phyloP scores from a whole-genome alignment of 2,113 vertebrate genomes.

The Microcebus murinus region DNA sequence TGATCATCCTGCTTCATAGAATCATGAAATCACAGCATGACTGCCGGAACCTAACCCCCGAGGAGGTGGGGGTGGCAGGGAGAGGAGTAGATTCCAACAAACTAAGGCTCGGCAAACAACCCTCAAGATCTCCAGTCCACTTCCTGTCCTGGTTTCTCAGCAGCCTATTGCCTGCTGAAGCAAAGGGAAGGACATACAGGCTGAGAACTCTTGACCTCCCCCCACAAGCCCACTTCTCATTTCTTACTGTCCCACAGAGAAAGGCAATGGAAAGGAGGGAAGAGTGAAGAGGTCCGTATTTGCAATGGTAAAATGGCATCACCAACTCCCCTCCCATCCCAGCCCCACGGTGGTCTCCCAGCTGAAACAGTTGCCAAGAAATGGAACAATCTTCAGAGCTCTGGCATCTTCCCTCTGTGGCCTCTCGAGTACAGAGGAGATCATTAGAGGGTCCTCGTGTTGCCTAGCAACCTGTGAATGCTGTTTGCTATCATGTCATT shows the following conservation, averaged over 20 bases:
- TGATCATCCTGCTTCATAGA: neutral
- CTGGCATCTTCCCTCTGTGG: constrained; percentile 78
- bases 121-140: neutral
- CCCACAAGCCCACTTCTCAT: neutral
- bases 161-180: neutral
- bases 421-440: constrained; percentile 75
- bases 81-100: neutral
- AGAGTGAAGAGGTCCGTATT: neutral
- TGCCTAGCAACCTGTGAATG: constrained; percentile 80
- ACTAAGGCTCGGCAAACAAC: neutral
- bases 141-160: neutral
- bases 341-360: neutral
- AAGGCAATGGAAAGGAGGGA: neutral
- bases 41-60: neutral
- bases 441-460: constrained; percentile 81
- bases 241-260: neutral
- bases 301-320: neutral
- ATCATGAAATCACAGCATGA: neutral
- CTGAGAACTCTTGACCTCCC: neutral
- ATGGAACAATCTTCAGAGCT: constrained; percentile 55
- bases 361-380: constrained; percentile 78
- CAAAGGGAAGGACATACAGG: neutral
- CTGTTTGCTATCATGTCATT: constrained; percentile 82
- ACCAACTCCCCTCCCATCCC: neutral
- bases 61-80: neutral